Base-by-base conservation (phyloP, 2,888 invertebrate species). In the Tipula unca region DNA sequence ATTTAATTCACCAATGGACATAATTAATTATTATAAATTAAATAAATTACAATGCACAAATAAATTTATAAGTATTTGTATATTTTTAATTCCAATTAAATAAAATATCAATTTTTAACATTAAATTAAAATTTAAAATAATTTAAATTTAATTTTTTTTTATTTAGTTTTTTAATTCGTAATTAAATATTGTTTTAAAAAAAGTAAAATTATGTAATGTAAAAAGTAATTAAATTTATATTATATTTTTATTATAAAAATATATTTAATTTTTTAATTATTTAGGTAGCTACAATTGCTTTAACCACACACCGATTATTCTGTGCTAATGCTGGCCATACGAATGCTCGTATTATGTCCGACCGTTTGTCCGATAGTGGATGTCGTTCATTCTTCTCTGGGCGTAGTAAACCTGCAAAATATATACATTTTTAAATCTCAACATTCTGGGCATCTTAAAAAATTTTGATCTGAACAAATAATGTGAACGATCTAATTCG, bases 321-420 rank as follows among this genome's bases (percentile, higher is more conserved):
- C 87, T 96, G 95, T 90, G 96, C 92, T 84, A 97, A 92, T 0
- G 96, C 95, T 0, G 97, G 97, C 97, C 97, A 97, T 85, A 97
- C 92, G 90, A 96, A 97, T 1, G 95, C 94, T 89, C 94, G 94
- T 88, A 97, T 95, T 85, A 94, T 93, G 89, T 95, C 94, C 8
- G 94, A 94, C 87, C 94, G 94, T 0, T 94, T 93, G 89, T 96
- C 95, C 0, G 96, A 94, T 0, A 94, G 92, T 88, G 96, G 95
- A 91, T 95, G 96, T 3, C 97, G 93, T 6, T 95, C 94, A 91
- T 97, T 97, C 88, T 94, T 93, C 87, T 96, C 95, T 3, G 94
- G 93, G 87, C 94, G 93, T 91, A 95, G 94, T 42, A 93, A 92
- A 87, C 93, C 93, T 93, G 89, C 6, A 90, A 91, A 14, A 86